A percentile compares a stretch with the other conserved stretches of the same genome.
These are phyloP conservation scores for Conopomorpha cramerella DNA, from an alignment of 1,140 invertebrate species.

Conservation along the genomic window DNA sequence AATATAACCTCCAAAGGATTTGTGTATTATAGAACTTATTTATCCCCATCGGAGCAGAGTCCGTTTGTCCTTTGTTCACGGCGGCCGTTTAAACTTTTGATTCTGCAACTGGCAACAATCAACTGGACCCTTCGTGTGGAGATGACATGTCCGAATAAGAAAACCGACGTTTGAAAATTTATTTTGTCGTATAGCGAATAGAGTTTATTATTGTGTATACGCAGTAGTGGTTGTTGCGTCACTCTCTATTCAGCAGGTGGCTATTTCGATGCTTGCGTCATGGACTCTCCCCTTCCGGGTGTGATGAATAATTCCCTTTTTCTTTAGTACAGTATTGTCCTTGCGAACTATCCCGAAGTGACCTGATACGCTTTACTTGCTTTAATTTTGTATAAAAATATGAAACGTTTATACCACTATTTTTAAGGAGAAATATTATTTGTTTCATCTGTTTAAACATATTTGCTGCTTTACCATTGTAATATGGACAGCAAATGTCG, in stretches of 20 bases:
- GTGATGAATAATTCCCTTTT: slow-evolving; percentile 60
- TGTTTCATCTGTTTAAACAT: too few relatives aligned
- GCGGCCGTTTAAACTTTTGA: slow-evolving; percentile 59
- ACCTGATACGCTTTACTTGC: too few relatives aligned
- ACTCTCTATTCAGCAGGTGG: slow-evolving; percentile 24
- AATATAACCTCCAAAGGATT: slow-evolving; percentile 57
- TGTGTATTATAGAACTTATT: slow-evolving; percentile 58
- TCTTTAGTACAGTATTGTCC: slow-evolving; percentile 50
- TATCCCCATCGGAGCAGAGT: slow-evolving; percentile 43
- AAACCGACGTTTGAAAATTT: too few relatives aligned
- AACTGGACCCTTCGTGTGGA: slow-evolving; percentile 48
- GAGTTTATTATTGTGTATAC: too few relatives aligned
- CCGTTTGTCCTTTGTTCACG: slow-evolving; percentile 51
- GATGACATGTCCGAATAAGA: too few relatives aligned
- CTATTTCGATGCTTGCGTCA: slow-evolving; percentile 54
- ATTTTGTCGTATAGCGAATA: too few relatives aligned
- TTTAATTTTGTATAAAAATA: slow-evolving; percentile 51
- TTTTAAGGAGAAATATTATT: slow-evolving; percentile 12
- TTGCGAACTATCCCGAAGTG: slow-evolving; percentile 44
- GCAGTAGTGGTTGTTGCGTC: slow-evolving; percentile 14
- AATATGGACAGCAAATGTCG: too few relatives aligned
- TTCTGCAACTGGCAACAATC: slow-evolving; percentile 54
- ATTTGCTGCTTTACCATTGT: too few relatives aligned
- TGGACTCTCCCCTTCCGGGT: slow-evolving; percentile 58
- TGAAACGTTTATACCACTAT: slow-evolving; percentile 47